Evolutionary conservation across 1,140 invertebrate species (phyloP).

Genomic region (Bacillus rossius): DNA sequence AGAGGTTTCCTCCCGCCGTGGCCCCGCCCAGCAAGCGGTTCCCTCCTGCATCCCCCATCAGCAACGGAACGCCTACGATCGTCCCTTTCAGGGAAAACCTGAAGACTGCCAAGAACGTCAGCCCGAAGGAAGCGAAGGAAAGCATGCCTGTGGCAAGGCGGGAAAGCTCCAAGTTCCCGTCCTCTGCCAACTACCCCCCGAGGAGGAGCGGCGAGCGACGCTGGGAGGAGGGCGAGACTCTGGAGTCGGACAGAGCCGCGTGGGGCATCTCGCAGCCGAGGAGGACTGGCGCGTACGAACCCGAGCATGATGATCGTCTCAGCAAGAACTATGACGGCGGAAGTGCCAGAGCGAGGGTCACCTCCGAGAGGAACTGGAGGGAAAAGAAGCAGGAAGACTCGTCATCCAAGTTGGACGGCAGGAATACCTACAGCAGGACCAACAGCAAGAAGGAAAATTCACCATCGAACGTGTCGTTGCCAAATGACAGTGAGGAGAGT

Average conservation of each 20-base stretch:
- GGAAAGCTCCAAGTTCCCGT: background rate
- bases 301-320: constrained; percentile 3
- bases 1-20: background rate
- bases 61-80: background rate
- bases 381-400: background rate
- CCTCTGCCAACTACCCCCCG: background rate
- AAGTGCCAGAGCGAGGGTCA: background rate
- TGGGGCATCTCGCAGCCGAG: background rate
- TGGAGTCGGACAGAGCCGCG: background rate
- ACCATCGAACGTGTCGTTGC: background rate
- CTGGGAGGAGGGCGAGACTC: background rate
- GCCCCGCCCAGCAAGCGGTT: background rate
- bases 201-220: background rate
- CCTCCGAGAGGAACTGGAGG: background rate
- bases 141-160: background rate
- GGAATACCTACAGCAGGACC: background rate
- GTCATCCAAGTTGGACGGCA: too few species aligned
- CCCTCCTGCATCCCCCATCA: background rate
- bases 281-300: background rate
- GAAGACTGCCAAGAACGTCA: background rate
- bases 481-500: background rate
- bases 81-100: background rate
- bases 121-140: background rate
- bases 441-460: background rate
- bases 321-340: background rate